phyloP scores from a whole-genome alignment of 2,113 vertebrate species.

The Stigmatopora nigra region DNA sequence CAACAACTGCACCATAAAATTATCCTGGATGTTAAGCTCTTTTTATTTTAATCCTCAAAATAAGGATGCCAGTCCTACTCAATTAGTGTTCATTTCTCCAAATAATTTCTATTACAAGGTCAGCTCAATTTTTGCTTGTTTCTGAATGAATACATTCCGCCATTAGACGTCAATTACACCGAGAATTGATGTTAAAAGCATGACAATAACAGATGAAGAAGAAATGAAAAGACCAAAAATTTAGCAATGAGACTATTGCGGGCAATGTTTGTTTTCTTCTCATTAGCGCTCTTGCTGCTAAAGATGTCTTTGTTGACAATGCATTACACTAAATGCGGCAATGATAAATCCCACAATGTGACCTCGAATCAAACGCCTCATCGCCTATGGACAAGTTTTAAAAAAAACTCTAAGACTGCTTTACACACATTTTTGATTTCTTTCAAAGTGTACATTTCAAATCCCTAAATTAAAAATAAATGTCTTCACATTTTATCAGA shows the following conservation, averaged over 20 bases:
- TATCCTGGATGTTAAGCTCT: too few species aligned
- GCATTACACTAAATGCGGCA: conserved; percentile 41
- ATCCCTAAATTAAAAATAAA: background rate
- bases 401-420: conserved; percentile 30
- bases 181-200: background rate
- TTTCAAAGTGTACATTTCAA: background rate
- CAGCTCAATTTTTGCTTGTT: too few species aligned
- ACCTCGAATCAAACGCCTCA: conserved; percentile 58
- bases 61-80: too few species aligned
- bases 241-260: conserved; percentile 27
- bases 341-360: conserved; percentile 48
- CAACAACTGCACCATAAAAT: too few species aligned
- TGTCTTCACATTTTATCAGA: too few species aligned
- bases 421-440: background rate
- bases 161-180: background rate
- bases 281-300: conserved; percentile 26
- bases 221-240: conserved; percentile 23
- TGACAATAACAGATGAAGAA: conserved; percentile 10
- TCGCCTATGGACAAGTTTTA: conserved; percentile 43
- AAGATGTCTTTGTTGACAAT: conserved; percentile 50
- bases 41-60: too few species aligned
- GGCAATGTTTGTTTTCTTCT: conserved; percentile 24
- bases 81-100: too few species aligned
- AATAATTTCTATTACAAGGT: too few species aligned
- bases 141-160: background rate